Conservation (phyloP, 1,140 invertebrate species). For the Probaryconus sp. region DNA sequence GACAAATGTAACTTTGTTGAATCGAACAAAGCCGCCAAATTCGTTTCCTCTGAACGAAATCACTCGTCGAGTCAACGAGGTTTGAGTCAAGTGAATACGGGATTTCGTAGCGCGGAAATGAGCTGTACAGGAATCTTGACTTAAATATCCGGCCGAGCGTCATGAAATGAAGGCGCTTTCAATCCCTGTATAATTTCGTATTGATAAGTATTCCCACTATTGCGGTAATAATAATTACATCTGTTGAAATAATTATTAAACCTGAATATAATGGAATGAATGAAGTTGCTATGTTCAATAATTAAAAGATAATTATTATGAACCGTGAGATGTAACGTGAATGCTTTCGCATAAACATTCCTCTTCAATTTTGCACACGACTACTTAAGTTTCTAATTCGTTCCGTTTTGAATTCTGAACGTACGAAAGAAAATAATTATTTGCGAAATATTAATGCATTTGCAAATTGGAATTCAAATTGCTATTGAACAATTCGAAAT, state of each 20-base stretch:
- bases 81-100: neutral
- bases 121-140: slow-evolving; percentile 9
- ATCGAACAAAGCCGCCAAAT: slow-evolving; percentile 33
- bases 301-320: no score
- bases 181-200: slow-evolving; percentile 13
- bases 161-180: slow-evolving; percentile 5
- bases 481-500: no score
- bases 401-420: no score
- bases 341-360: no score
- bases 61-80: neutral
- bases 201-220: neutral
- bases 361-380: no score
- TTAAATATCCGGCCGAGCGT: slow-evolving; percentile 14
- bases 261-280: no score
- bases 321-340: no score
- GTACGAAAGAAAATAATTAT: no score
- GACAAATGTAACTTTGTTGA: slow-evolving; percentile 17
- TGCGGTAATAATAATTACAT: slow-evolving; percentile 33
- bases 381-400: no score
- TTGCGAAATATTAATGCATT: no score
- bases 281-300: no score
- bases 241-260: slow-evolving; percentile 23
- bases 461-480: no score
- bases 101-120: slow-evolving; percentile 17
- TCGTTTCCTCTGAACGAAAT: slow-evolving; percentile 22